phyloP scores from a whole-genome alignment of 2,888 invertebrate species.

The Ditylenchus weischeri region DNA sequence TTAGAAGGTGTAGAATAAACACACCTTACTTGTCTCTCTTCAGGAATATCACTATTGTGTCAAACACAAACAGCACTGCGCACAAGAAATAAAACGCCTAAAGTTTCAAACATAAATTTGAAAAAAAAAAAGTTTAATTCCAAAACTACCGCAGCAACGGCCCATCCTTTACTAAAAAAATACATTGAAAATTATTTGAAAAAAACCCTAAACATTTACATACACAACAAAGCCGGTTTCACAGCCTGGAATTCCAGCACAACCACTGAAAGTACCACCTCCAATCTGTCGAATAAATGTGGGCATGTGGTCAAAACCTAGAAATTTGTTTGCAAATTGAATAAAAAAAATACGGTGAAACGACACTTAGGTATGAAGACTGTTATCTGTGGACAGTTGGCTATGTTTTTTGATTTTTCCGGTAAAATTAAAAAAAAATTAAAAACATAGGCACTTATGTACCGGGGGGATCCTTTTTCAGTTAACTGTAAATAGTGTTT shows the following conservation, averaged over 20 bases:
- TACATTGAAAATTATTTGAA: not conserved
- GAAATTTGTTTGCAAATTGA: constrained; percentile 29
- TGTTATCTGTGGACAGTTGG: too few species aligned
- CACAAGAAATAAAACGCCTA: constrained; percentile 56
- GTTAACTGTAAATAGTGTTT: too few species aligned
- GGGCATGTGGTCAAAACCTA: constrained; percentile 56
- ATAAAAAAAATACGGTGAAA: too few species aligned
- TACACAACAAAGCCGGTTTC: constrained; percentile 57
- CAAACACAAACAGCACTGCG: constrained; percentile 50
- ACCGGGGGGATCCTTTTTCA: too few species aligned
- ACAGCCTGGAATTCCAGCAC: constrained; percentile 57
- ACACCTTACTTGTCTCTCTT: constrained; percentile 47
- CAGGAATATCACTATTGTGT: constrained; percentile 49
- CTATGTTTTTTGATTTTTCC: too few species aligned
- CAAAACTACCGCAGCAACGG: not conserved
- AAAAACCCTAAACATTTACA: constrained; percentile 29
- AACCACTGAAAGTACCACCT: constrained; percentile 45
- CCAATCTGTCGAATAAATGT: constrained; percentile 52
- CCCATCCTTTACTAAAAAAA: not conserved
- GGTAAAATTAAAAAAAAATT: too few species aligned
- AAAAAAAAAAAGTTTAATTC: not conserved
- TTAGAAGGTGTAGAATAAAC: not conserved
- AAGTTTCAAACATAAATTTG: not conserved
- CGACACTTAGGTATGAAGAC: too few species aligned
- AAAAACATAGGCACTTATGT: too few species aligned